Evolutionary conservation across 2,888 invertebrate species (phyloP).

Genomic region (Athetis lepigone): DNA sequence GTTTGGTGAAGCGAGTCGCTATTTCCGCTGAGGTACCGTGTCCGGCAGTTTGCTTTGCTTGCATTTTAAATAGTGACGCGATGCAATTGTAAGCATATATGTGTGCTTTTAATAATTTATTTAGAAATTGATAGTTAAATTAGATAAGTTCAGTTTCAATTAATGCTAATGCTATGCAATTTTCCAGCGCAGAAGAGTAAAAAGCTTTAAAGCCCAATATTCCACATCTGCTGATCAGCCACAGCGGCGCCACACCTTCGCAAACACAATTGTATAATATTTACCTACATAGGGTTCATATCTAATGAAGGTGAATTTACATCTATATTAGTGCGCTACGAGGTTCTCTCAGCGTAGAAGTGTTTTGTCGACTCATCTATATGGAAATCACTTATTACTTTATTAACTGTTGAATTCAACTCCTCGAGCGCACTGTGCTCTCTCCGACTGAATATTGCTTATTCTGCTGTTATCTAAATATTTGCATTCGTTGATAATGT

Average conservation of each 20-base stretch:
- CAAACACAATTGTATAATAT: slow-evolving; percentile 47
- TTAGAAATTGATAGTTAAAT: too few relatives aligned
- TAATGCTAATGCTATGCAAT: not conserved
- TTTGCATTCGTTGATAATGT: slow-evolving; percentile 58
- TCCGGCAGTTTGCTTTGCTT: not conserved
- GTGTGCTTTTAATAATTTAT: too few relatives aligned
- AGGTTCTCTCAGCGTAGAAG: slow-evolving; percentile 53
- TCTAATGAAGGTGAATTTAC: slow-evolving; percentile 68
- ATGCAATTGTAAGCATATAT: not conserved
- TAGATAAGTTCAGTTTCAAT: not conserved
- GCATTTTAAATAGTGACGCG: not conserved
- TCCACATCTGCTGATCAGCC: not conserved
- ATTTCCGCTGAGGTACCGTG: not conserved
- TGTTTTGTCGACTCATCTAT: slow-evolving; percentile 66
- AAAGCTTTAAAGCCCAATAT: not conserved
- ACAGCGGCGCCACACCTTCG: not conserved
- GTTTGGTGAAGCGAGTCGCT: not conserved
- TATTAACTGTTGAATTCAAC: slow-evolving; percentile 53
- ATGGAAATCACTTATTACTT: slow-evolving; percentile 68
- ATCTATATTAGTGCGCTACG: slow-evolving; percentile 67
- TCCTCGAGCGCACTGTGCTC: slow-evolving; percentile 37
- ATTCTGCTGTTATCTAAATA: slow-evolving; percentile 44
- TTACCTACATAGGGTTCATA: slow-evolving; percentile 37
- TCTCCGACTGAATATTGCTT: slow-evolving; percentile 45
- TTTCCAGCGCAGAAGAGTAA: not conserved